These are phyloP conservation scores for Propithecus perrieri DNA, from an alignment of 2,797 vertebrate genomes.

Conservation along the genomic window DNA sequence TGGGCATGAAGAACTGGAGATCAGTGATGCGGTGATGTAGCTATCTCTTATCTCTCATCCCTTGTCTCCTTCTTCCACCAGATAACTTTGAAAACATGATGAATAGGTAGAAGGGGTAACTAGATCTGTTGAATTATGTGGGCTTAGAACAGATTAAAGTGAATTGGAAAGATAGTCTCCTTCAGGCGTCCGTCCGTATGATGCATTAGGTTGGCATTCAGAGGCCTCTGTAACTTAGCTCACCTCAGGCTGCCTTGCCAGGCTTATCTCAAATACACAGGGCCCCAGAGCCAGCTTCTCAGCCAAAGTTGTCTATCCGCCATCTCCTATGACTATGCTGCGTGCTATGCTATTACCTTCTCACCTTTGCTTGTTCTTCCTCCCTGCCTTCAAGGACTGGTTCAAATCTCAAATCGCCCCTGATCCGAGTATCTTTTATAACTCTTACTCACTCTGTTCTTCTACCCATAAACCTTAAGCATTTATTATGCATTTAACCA, in stretches of 20 bases:
- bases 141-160: not conserved
- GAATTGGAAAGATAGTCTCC: conserved; percentile 31
- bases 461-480: not conserved
- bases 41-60: not conserved
- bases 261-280: not conserved
- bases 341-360: not conserved
- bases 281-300: not conserved
- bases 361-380: not conserved
- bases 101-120: not conserved
- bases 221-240: not conserved
- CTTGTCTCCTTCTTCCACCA: not conserved
- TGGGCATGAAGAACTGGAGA: no score
- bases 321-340: not conserved
- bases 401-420: not conserved
- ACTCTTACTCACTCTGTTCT: not conserved
- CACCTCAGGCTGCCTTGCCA: not conserved
- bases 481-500: not conserved
- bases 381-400: not conserved
- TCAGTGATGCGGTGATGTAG: rapidly evolving
- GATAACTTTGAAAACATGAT: not conserved
- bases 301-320: not conserved
- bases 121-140: not conserved
- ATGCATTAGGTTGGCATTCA: conserved; percentile 63
- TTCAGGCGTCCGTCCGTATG: conserved; percentile 36
- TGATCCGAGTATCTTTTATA: not conserved